These are phyloP conservation scores for Digitonthophagus gazella DNA, from an alignment of 2,888 invertebrate species.

Conservation along the genomic window DNA sequence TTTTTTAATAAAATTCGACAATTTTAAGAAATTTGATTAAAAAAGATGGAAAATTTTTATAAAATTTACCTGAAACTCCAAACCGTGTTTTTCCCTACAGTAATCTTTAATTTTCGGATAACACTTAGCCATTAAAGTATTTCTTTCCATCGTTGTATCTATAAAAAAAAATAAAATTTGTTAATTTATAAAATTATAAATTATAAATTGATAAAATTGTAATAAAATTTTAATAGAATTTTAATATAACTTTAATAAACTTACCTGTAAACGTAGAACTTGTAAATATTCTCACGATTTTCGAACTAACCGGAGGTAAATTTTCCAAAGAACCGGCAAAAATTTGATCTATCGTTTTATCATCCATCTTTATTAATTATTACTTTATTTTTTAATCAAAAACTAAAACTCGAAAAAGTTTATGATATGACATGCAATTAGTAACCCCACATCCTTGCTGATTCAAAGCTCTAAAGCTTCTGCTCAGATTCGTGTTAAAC, in stretches of 20 bases:
- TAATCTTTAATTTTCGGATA: slow-evolving; percentile 96
- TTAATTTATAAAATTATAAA: slow-evolving; percentile 13
- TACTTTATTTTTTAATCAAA: not conserved
- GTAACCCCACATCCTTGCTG: slow-evolving; percentile 2
- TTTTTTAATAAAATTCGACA: too few species aligned
- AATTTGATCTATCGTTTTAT: slow-evolving; percentile 84
- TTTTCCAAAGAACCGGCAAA: slow-evolving; percentile 85
- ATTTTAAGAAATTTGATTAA: too few species aligned
- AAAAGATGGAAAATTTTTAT: not conserved
- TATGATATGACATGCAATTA: not conserved
- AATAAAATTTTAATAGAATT: not conserved
- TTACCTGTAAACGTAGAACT: slow-evolving; percentile 97
- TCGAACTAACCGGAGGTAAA: slow-evolving; percentile 93
- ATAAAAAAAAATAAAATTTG: too few species aligned
- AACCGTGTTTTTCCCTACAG: slow-evolving; percentile 93
- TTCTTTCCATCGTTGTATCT: slow-evolving; percentile 97
- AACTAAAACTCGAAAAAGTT: not conserved
- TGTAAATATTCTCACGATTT: slow-evolving; percentile 97
- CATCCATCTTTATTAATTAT: slow-evolving; percentile 66
- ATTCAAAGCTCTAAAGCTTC: not conserved
- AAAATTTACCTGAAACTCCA: slow-evolving; percentile 90
- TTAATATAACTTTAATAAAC: slow-evolving; percentile 19
- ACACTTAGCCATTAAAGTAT: slow-evolving; percentile 96
- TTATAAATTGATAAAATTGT: slow-evolving; percentile 1
- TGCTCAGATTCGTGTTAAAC: too few species aligned